A percentile compares a stretch with the other conserved stretches of the same genome.
These are phyloP conservation scores for Drosophila cognata DNA, from an alignment of 2,888 invertebrate genomes.

Conservation along the genomic window DNA sequence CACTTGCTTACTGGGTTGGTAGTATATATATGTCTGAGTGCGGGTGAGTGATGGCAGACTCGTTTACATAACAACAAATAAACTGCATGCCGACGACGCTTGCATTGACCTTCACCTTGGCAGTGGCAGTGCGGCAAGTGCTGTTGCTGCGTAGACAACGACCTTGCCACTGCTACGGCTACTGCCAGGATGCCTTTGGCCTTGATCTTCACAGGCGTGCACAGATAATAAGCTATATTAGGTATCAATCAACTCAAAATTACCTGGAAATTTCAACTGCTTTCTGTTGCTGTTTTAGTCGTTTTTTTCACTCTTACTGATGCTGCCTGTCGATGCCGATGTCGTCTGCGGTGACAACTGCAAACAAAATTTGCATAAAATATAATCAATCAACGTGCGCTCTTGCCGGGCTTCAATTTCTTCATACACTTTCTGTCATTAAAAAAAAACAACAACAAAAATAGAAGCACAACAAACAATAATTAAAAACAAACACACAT, in stretches of 20 bases:
- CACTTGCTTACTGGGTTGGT: conserved; percentile 64
- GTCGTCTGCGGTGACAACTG: conserved; percentile 24
- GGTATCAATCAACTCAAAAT: conserved; percentile 22
- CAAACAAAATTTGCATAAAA: conserved; percentile 70
- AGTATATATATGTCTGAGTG: background rate
- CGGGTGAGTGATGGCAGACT: conserved; percentile 28
- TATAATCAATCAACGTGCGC: conserved; percentile 47
- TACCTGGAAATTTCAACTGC: conserved; percentile 40
- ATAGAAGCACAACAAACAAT: conserved; percentile 23
- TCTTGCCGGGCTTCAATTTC: conserved; percentile 62
- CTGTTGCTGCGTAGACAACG: conserved; percentile 21
- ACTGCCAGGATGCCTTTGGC: conserved; percentile 29
- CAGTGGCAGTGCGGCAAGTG: conserved; percentile 53
- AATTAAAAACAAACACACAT: conserved; percentile 36
- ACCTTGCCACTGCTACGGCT: conserved; percentile 40
- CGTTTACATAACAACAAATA: conserved; percentile 78
- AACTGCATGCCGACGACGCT: conserved; percentile 49
- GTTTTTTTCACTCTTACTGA: conserved; percentile 4
- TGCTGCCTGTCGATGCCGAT: background rate
- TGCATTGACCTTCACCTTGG: conserved; percentile 78
- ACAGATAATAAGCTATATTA: conserved; percentile 13
- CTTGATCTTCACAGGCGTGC: conserved; percentile 65
- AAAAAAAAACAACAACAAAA: conserved; percentile 27
- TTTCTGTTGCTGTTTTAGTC: background rate
- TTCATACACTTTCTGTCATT: conserved; percentile 31